A percentile compares a stretch with the other conserved stretches of the same genome.
Evolutionary conservation across 2,888 invertebrate genomes (phyloP).

Genomic region (Agrilus mali): DNA sequence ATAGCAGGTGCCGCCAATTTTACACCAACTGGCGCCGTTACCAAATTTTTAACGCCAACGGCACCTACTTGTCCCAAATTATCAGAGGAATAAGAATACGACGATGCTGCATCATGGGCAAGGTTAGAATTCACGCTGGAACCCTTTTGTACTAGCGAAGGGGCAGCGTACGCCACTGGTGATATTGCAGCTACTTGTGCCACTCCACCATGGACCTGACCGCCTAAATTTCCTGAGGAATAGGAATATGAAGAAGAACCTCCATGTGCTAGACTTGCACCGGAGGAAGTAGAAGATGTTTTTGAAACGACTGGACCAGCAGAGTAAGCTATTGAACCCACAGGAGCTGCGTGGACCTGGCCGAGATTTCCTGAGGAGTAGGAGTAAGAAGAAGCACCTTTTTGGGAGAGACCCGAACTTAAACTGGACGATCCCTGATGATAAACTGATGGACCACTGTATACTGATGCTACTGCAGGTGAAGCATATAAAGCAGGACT

Average conservation of each 20-base stretch:
- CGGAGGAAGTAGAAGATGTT: no score
- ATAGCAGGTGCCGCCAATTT: slow-evolving; percentile 18
- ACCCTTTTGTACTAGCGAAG: not conserved
- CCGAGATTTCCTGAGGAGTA: slow-evolving; percentile 1
- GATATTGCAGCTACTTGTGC: slow-evolving; percentile 19
- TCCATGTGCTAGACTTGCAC: not conserved
- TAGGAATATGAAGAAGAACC: slow-evolving; percentile 7
- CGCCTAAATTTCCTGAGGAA: slow-evolving; percentile 1
- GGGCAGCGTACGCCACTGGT: slow-evolving; percentile 16
- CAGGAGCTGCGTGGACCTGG: slow-evolving; percentile 2
- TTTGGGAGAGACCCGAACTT: not conserved
- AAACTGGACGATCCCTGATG: not conserved
- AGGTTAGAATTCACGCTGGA: not conserved
- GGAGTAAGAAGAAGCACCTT: not conserved
- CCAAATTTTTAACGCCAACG: not conserved
- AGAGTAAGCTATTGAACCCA: not conserved
- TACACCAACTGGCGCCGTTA: no score
- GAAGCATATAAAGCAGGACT: not conserved
- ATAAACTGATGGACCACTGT: not conserved
- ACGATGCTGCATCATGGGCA: not conserved
- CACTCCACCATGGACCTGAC: slow-evolving; percentile 8
- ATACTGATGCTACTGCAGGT: not conserved
- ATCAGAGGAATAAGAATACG: slow-evolving; percentile 3
- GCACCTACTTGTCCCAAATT: slow-evolving; percentile 1
- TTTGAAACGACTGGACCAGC: slow-evolving; percentile 10